Base-by-base conservation (phyloP, 2,113 vertebrate genomes). In the Acanthochromis polyacanthus region DNA sequence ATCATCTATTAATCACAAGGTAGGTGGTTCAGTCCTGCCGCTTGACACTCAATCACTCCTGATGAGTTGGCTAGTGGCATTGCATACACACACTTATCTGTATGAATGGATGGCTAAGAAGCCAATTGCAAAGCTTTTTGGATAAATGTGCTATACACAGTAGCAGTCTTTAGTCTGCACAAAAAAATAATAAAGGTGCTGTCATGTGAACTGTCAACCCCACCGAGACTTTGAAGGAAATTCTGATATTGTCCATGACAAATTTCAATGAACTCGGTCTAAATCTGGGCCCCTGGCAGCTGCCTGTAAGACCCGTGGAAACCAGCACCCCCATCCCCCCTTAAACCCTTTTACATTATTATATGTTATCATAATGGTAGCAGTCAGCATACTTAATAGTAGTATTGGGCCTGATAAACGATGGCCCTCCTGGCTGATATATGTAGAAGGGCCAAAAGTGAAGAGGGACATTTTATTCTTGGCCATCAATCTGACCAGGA, bases 341-440 rank as follows among this genome's bases (percentile, higher is more conserved):
- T 19, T 50, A 71, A 80, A 76, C 64, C 68, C 56, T 81, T 90
- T 88, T 83, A 84, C 88, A 87, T 88, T 86, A 89, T 86, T 92
- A 92, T 82, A 86, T 90, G 88, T 93, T 91, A 89, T 92, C 86
- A 87, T 91, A 93, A 88, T 86, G 82, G 85, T 80, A 90, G 80
- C 86, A 91, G 87, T 81, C 89, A 78, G 78, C 87, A 88, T 87
- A 83, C 83, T 83, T 90, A 88, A 83, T 75, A 71, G 76, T 57
- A 61, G 67, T 76, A 83, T 75, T 80, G 75, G 79, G 70, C 67
- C 72, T 87, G 86, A 87, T 88, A 88, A 91, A 92, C 40, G 87
- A 84, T 81, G 23, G 19, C 52, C 28, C 73, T 89, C 65, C 84
- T 85, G 78, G 81, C 77, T 77, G 85, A 93, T 92, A 89, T 87